Evolutionary conservation across 2,888 invertebrate species (phyloP).

Genomic region (Cancer borealis): DNA sequence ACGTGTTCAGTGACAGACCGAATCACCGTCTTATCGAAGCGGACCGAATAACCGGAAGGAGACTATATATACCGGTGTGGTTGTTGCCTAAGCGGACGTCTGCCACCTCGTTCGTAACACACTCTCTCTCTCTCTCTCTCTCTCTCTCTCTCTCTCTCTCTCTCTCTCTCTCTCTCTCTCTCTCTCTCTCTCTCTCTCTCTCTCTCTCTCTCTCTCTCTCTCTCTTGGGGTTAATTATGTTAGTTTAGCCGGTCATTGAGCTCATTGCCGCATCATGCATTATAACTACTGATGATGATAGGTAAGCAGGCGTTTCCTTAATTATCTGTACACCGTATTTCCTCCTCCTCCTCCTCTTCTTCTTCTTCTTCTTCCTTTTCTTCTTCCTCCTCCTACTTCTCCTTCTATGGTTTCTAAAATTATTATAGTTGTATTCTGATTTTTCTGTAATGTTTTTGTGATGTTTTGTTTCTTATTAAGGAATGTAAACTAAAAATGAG

Average conservation of each 20-base stretch:
- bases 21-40: conserved; percentile 27
- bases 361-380: not conserved
- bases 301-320: not conserved
- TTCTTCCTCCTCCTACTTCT: not conserved
- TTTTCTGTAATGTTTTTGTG: too few relatives aligned
- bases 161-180: not conserved
- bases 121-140: not conserved
- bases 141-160: not conserved
- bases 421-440: too few relatives aligned
- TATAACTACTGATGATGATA: not conserved
- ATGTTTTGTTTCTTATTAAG: too few relatives aligned
- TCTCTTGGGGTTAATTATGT: not conserved
- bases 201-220: not conserved
- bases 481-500: too few relatives aligned
- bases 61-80: conserved; percentile 3
- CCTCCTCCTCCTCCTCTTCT: not conserved
- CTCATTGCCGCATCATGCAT: conserved; percentile 30
- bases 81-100: conserved; percentile 39
- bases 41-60: conserved; percentile 26
- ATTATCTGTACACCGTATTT: not conserved
- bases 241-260: not conserved
- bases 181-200: not conserved
- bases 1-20: conserved; percentile 36
- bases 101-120: conserved; percentile 4
- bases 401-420: not conserved